Base-by-base conservation (phyloP, 2,888 invertebrate genomes). In the Cephus spinipes region DNA sequence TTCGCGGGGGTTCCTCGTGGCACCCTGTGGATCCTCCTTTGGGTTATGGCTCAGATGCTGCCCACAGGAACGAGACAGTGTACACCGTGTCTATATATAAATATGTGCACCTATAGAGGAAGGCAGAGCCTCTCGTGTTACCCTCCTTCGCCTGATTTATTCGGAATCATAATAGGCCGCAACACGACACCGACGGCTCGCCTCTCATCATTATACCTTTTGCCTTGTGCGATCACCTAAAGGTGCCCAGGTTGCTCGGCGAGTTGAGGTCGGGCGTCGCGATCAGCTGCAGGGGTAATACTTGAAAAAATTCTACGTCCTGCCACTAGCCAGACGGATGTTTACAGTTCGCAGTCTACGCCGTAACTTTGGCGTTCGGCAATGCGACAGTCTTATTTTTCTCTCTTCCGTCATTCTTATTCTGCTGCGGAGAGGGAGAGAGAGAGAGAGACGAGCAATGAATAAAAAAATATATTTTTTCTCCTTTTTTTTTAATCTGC, bases 71-170 rank as follows among this genome's bases (percentile, higher is more conserved):
- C 6, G 9, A 55, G 55, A 55, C 55, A 23, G 23, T 23, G 9
- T 55, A 55, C 55, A 55, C 55, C 71, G 71, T 71, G 32, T 33
- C 32, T 40, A 31, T 35, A 74, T 33, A 31, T 74, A 74, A 30
- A 34, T 32, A 77, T n/a, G 31, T 68, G 68, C 15, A 77, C 71
- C 71, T 55, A 55, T 71, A 81, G 71, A 78, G 80, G 81, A 84
- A 83, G 84, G 85, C 84, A 84, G 84, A 79, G 80, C 82, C 82
- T 88, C 86, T 89, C 88, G 86, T 84, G 84, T 89, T 88, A 88
- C 89, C 85, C 86, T 89, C 85, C 88, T 87, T 85, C 87, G 88
- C 87, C 88, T 88, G 89, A 89, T 89, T 88, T 88, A 88, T 88
- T 88, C 88, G 86, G 85, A 88, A 87, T 87, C 88, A 89, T 87